Evolutionary conservation across 2,888 invertebrate genomes (phyloP).

Genomic region (Drosophila parthenogenetica): DNA sequence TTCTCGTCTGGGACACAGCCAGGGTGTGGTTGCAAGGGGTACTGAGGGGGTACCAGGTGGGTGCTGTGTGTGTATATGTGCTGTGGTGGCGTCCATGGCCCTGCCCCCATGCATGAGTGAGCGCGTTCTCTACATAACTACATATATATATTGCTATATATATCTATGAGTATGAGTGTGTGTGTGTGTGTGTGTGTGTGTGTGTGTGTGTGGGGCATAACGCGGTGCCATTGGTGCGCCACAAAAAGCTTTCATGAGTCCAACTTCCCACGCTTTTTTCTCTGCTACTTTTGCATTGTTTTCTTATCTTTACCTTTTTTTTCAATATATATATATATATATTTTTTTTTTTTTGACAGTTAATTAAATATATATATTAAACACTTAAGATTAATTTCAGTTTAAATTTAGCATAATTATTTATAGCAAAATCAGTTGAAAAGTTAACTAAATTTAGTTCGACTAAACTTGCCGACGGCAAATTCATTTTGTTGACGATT

Average conservation of each 20-base stretch:
- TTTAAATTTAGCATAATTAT: not conserved
- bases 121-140: conserved; percentile 27
- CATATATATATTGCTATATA: conserved; percentile 9
- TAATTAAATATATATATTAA: not conserved
- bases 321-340: conserved; percentile 1
- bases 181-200: conserved; percentile 22
- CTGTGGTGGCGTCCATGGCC: conserved; percentile 29
- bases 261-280: conserved; percentile 68
- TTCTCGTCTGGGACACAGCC: conserved; percentile 42
- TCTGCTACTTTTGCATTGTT: conserved; percentile 33
- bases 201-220: conserved; percentile 83
- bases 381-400: not conserved
- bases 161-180: conserved; percentile 9
- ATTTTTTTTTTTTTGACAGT: not conserved
- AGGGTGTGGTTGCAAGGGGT: conserved; percentile 33
- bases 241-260: conserved; percentile 85
- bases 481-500: conserved; percentile 28
- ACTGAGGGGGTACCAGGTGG: conserved; percentile 1
- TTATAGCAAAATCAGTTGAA: too few species aligned
- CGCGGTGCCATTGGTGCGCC: conserved; percentile 86
- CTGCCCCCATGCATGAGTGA: conserved; percentile 60
- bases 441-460: not conserved
- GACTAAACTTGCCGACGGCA: conserved; percentile 61
- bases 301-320: conserved; percentile 23
- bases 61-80: conserved; percentile 4